phyloP scores from a whole-genome alignment of 2,797 vertebrate species.

The Lophotriccus pileatus region DNA sequence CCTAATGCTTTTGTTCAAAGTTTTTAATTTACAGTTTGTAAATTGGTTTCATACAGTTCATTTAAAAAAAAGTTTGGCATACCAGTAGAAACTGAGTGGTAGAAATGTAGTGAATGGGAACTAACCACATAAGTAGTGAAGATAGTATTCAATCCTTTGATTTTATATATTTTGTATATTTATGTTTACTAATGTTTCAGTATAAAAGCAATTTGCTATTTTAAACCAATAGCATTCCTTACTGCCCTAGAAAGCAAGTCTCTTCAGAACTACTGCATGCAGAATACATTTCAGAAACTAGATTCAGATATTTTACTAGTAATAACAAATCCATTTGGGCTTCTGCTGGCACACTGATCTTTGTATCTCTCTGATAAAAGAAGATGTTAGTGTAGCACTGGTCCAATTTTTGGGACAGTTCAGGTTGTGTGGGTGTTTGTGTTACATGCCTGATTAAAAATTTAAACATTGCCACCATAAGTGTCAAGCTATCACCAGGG shows the following conservation, averaged over 20 bases:
- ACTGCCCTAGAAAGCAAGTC: not conserved
- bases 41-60: not conserved
- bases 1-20: not conserved
- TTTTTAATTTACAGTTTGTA: not conserved
- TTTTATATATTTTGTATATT: not conserved
- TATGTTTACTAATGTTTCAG: not conserved
- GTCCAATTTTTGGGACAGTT: not conserved
- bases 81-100: not conserved
- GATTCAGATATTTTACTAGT: not conserved
- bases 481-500: not conserved
- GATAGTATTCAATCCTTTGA: not conserved
- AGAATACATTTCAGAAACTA: not conserved
- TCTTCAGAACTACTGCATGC: not conserved
- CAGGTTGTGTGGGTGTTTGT: not conserved
- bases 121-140: not conserved
- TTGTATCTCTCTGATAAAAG: not conserved
- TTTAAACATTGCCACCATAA: not conserved
- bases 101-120: not conserved
- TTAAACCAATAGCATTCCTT: not conserved
- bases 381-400: not conserved
- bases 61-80: not conserved
- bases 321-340: not conserved
- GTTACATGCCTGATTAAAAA: not conserved
- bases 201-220: not conserved
- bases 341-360: not conserved